A percentile compares a stretch with the other conserved stretches of the same genome.
These are phyloP conservation scores for human DNA, from an alignment of 2,113 vertebrate genomes.

Conservation along the genomic window GRCh38 chr1:112312001-112312500, in stretches of 20 bases:
- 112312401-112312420: not conserved
- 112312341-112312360: not conserved
- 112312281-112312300: not conserved
- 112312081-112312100: not conserved
- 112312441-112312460: not conserved
- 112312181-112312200: not conserved
- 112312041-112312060: too few species aligned
- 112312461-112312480: not conserved
- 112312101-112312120: not conserved
- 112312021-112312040: not conserved
- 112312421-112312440: not conserved
- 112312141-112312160: rapidly evolving
- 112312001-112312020: not conserved
- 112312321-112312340: not conserved
- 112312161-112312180: not conserved
- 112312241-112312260: not conserved
- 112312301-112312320: not conserved
- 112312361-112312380: not conserved
- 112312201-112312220: not conserved
- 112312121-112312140: not conserved
- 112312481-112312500: not conserved
- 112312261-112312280: not conserved
- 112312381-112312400: too few species aligned
- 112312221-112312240: not conserved
- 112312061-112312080: not conserved